Percentiles rank a stretch among this genome's conserved stretches.
phyloP scores from a whole-genome alignment of 2,797 vertebrate species.

The Acipenser transmontanus region DNA sequence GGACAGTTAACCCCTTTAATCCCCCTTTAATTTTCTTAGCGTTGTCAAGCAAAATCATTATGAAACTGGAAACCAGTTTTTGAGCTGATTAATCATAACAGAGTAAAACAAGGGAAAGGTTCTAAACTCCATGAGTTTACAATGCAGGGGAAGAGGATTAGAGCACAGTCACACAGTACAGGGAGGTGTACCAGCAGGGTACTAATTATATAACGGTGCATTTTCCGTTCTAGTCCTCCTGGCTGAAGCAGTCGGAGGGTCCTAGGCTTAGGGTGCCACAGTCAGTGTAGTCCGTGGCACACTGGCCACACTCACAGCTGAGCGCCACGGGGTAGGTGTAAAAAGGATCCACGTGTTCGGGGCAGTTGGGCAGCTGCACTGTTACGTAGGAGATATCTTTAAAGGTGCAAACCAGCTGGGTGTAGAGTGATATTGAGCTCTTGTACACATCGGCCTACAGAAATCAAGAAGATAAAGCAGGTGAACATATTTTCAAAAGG shows the following conservation, averaged over 20 bases:
- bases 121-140: too few species aligned
- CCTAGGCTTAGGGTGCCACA: constrained; percentile 61
- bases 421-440: constrained; percentile 42
- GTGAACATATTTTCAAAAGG: too few species aligned
- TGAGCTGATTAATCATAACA: too few species aligned
- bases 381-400: constrained; percentile 72
- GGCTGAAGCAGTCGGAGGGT: constrained; percentile 53
- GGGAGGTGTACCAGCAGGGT: too few species aligned
- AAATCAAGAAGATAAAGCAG: background rate
- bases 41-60: too few species aligned
- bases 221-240: constrained; percentile 16
- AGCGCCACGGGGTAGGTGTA: constrained; percentile 77
- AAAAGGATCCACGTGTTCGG: constrained; percentile 47
- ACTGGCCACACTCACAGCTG: constrained; percentile 69
- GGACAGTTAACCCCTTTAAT: too few species aligned
- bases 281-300: constrained; percentile 61
- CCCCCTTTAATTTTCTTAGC: too few species aligned
- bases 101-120: too few species aligned
- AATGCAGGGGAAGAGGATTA: too few species aligned
- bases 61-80: too few species aligned
- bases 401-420: constrained; percentile 70
- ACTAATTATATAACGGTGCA: too few species aligned
- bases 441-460: constrained; percentile 69
- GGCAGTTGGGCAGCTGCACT: constrained; percentile 68
- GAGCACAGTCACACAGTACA: too few species aligned